A percentile compares a stretch with the other conserved stretches of the same genome.
Conservation (phyloP, 2,888 invertebrate species). For the Trachelus tabidus region DNA sequence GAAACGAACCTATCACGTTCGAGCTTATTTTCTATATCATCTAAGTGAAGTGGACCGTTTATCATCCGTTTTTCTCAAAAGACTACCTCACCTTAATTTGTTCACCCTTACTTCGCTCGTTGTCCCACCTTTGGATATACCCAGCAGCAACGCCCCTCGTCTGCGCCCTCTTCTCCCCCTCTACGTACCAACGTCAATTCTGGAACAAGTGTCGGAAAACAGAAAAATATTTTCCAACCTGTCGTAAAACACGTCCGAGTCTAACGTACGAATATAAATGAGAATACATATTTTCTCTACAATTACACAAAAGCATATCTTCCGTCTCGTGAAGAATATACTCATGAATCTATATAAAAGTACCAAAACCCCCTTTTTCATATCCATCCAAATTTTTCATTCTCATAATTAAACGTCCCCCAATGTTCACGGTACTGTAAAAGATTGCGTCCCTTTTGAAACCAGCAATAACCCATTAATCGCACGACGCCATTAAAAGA, state of each 20-base stretch:
- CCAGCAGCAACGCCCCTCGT: neutral
- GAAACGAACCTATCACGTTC: neutral
- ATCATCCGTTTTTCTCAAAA: neutral
- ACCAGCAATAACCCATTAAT: neutral
- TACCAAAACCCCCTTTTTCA: neutral
- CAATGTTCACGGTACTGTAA: neutral
- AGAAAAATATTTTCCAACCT: neutral
- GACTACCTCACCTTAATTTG: neutral
- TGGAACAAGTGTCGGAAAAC: neutral
- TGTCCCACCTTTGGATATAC: neutral
- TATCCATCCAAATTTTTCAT: neutral
- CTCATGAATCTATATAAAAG: too few species aligned
- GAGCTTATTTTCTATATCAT: neutral
- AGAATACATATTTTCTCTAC: neutral
- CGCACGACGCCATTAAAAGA: neutral
- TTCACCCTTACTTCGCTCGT: neutral
- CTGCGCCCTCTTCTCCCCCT: neutral
- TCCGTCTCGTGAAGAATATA: neutral
- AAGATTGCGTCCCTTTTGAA: neutral
- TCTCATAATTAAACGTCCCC: neutral
- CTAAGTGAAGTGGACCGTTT: neutral
- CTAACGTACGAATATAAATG: neutral
- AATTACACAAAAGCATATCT: neutral
- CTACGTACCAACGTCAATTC: neutral
- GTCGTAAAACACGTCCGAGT: neutral